Percentiles rank a stretch among this genome's conserved stretches.
Evolutionary conservation across 2,888 invertebrate species (phyloP).

Genomic region (Patella caerulea): DNA sequence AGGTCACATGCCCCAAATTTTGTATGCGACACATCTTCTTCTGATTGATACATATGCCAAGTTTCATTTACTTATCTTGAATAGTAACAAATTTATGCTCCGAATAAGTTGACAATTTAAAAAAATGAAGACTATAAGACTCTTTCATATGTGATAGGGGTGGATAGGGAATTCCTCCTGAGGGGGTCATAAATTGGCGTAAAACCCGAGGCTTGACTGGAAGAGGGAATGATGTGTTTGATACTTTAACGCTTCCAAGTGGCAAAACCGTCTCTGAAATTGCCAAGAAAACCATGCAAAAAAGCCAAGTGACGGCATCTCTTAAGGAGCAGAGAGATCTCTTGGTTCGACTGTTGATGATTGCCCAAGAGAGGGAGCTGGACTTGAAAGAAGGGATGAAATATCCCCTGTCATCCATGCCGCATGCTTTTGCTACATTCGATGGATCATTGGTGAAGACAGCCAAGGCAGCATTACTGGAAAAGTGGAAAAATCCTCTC

Average conservation of each 20-base stretch:
- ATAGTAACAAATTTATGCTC: too few relatives aligned
- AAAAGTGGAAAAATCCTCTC: not conserved
- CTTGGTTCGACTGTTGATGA: conserved; percentile 11
- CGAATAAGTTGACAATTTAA: too few relatives aligned
- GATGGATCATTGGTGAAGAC: conserved; percentile 16
- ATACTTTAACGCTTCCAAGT: conserved; percentile 7
- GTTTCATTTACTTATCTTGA: too few relatives aligned
- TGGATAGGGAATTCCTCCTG: too few relatives aligned
- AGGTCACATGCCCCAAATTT: too few relatives aligned
- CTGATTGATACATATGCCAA: too few relatives aligned
- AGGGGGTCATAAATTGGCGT: too few relatives aligned
- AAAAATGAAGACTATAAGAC: too few relatives aligned
- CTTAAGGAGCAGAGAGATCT: conserved; percentile 13
- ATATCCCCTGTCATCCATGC: conserved; percentile 4
- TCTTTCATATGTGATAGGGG: too few relatives aligned
- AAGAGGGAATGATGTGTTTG: conserved; percentile 14
- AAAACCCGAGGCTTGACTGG: too few relatives aligned
- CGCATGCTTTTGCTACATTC: conserved; percentile 12
- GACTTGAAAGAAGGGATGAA: conserved; percentile 14
- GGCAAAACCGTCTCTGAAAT: conserved; percentile 10
- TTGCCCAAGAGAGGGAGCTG: conserved; percentile 16
- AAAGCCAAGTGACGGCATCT: not conserved
- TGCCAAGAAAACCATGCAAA: conserved; percentile 11
- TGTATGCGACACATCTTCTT: too few relatives aligned
- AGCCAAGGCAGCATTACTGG: not conserved